These are phyloP conservation scores for Enteromius radiatus DNA, from an alignment of 2,797 vertebrate genomes.

Conservation along the genomic window DNA sequence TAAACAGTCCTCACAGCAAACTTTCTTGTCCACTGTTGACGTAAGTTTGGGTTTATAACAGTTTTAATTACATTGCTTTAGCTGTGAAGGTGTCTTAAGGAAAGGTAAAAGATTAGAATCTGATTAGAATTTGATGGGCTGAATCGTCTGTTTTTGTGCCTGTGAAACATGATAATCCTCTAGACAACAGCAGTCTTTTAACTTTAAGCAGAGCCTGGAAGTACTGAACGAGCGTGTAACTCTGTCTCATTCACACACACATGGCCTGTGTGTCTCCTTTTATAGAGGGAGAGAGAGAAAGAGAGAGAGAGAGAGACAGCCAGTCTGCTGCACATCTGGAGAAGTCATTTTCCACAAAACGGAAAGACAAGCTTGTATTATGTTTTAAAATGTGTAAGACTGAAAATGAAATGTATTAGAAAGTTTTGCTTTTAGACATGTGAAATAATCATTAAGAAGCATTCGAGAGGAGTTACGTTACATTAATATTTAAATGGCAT, in stretches of 20 bases:
- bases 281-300: constrained; percentile 27
- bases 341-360: constrained; percentile 48
- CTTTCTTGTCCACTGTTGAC: background rate
- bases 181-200: constrained; percentile 22
- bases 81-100: background rate
- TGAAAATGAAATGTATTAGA: background rate
- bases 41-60: background rate
- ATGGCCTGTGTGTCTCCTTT: constrained; percentile 21
- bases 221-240: constrained; percentile 11
- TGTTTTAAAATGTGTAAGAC: constrained; percentile 27
- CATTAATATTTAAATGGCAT: background rate
- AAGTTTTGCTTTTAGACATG: background rate
- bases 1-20: background rate
- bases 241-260: constrained; percentile 32
- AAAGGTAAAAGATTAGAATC: background rate
- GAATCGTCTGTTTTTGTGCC: background rate
- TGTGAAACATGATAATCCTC: constrained; percentile 32
- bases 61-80: background rate
- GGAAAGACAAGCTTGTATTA: constrained; percentile 51
- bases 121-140: constrained; percentile 6
- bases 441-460: background rate
- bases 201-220: constrained; percentile 1
- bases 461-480: background rate
- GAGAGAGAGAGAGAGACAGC: constrained; percentile 37
- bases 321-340: constrained; percentile 59